Evolutionary conservation across 2,888 invertebrate species (phyloP), one percentile per base, ranked within the genome.

Genomic region (Fragum whitleyi): DNA sequence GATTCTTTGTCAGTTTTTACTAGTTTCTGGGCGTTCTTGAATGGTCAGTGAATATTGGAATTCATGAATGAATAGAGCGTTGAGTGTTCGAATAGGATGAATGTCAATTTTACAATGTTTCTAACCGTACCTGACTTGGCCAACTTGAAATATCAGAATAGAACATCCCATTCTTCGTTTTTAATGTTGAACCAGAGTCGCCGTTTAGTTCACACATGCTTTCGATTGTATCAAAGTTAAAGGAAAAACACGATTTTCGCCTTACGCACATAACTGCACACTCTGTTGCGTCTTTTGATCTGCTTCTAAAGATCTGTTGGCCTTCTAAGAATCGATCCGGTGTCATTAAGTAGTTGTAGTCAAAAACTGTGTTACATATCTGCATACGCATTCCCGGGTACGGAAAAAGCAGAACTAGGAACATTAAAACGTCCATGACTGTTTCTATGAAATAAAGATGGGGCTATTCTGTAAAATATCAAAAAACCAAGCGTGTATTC

Each of bases 71-170:
- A n/a, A n/a, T n/a, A n/a, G n/a, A n/a, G n/a, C n/a, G n/a, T n/a
- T n/a, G n/a, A n/a, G n/a, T n/a, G n/a, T n/a, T n/a, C n/a, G n/a
- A n/a, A n/a, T n/a, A n/a, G n/a, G n/a, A n/a, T n/a, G n/a, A n/a
- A n/a, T n/a, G n/a, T n/a, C n/a, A n/a, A n/a, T n/a, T n/a, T n/a
- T n/a, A n/a, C n/a, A n/a, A n/a, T n/a, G n/a, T n/a, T n/a, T n/a
- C n/a, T n/a, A n/a, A n/a, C n/a, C 57, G 3, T 26, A 57, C 57
- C 57, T 57, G 57, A 57, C 23, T 57, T 23, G 57, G 57, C 57
- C 57, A 57, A 26, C n/a, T n/a, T 5, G 57, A 26, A 57, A 57
- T 57, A 7, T 57, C 21, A 57, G 57, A 57, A 14, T 7, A 57
- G 11, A 5, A 21, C 23, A n/a, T 14, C 14, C 47, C 47, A 3